phyloP scores from a whole-genome alignment of 2,888 invertebrate genomes.

The Drosophila infuscata region DNA sequence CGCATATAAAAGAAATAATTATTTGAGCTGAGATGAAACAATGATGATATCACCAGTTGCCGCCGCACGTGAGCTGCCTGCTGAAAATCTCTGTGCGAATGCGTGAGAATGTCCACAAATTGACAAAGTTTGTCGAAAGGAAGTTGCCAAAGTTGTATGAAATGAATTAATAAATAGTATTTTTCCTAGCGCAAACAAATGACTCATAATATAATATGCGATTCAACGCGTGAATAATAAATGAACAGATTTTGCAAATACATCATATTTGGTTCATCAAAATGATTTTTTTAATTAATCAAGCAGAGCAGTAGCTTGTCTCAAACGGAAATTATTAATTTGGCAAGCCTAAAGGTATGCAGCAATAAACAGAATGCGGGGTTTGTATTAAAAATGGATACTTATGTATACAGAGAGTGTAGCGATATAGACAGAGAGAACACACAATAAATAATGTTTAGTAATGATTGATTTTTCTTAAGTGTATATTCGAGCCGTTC shows the following conservation, averaged over 20 bases:
- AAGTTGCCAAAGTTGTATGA: conserved; percentile 37
- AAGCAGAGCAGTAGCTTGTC: neutral
- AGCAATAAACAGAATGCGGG: neutral
- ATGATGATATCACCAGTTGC: conserved; percentile 68
- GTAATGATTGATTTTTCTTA: neutral
- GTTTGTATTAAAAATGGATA: neutral
- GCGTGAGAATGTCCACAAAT: conserved; percentile 53
- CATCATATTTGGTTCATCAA: neutral
- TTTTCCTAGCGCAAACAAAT: neutral
- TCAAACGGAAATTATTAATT: neutral
- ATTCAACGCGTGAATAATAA: neutral
- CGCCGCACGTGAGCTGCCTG: conserved; percentile 66
- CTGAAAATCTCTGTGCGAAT: conserved; percentile 33
- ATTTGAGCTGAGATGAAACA: conserved; percentile 42
- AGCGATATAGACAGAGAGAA: neutral
- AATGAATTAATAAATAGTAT: conserved; percentile 47
- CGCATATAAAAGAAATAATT: conserved; percentile 21
- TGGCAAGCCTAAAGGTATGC: conserved; percentile 11
- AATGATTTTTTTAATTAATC: neutral
- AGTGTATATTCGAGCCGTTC: neutral
- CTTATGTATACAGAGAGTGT: neutral
- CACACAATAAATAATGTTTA: neutral
- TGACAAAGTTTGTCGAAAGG: conserved; percentile 25
- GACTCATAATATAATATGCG: neutral
- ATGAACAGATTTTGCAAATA: neutral